Evolutionary conservation across 2,888 invertebrate genomes (phyloP).

Genomic region (Catocala sponsa): DNA sequence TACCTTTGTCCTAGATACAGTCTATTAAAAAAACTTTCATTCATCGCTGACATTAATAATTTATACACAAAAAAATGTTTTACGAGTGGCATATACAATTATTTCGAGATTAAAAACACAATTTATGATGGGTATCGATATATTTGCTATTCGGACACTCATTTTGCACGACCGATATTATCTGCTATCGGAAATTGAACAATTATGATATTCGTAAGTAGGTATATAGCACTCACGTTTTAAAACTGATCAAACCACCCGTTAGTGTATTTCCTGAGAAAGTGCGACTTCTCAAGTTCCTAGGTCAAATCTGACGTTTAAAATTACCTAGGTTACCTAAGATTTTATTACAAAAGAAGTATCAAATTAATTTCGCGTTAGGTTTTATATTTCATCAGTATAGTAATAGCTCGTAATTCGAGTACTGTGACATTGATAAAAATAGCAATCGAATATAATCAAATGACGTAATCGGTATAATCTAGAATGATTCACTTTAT

Average conservation of each 20-base stretch:
- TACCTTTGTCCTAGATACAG: conserved; percentile 8
- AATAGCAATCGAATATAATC: not conserved
- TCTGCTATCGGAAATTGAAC: conserved; percentile 28
- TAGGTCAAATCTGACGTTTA: conserved; percentile 3
- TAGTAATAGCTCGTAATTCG: not conserved
- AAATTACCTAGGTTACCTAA: not conserved
- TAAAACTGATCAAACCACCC: conserved; percentile 24
- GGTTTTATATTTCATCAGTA: not conserved
- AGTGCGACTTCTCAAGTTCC: conserved; percentile 4
- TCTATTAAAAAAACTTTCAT: conserved; percentile 14
- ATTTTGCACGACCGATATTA: conserved; percentile 26
- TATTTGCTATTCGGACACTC: conserved; percentile 4
- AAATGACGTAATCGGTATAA: not conserved
- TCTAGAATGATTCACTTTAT: conserved; percentile 9
- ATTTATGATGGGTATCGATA: conserved; percentile 10
- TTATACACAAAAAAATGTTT: conserved; percentile 29
- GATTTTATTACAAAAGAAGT: not conserved
- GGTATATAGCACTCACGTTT: conserved; percentile 33
- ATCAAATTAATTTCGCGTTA: not conserved
- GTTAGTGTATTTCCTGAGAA: conserved; percentile 2
- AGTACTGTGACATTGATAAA: conserved; percentile 1
- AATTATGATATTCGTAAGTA: conserved; percentile 31
- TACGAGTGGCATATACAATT: conserved; percentile 12
- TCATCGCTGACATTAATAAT: not conserved
- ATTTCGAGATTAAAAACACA: conserved; percentile 13